Conservation (phyloP, 2,888 invertebrate genomes). For the Rhamphomyia laevipes region DNA sequence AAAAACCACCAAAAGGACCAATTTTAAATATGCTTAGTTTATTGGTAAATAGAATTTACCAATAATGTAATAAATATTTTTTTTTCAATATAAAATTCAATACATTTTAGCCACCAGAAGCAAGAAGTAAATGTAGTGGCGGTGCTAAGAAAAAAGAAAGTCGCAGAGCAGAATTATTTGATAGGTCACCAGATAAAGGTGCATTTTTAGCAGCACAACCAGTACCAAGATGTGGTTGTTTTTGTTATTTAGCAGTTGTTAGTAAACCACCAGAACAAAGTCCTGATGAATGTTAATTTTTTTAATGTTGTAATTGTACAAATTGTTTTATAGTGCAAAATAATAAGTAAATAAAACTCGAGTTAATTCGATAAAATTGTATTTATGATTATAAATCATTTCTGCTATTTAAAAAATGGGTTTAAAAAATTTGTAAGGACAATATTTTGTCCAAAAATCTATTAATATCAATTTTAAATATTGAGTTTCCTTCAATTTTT, state of each 20-base stretch:
- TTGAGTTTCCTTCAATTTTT: too few species aligned
- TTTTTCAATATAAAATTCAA: not conserved
- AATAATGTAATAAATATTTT: not conserved
- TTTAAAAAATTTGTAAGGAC: too few species aligned
- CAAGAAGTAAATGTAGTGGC: too few species aligned
- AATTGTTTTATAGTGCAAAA: too few species aligned
- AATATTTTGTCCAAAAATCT: too few species aligned
- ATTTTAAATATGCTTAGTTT: conserved; percentile 37
- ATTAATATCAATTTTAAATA: too few species aligned
- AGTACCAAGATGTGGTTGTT: conserved; percentile 45
- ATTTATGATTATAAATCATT: too few species aligned
- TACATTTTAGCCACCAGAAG: not conserved
- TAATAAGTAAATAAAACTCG: too few species aligned
- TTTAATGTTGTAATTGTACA: too few species aligned
- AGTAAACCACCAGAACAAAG: conserved; percentile 21
- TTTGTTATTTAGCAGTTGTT: conserved; percentile 46
- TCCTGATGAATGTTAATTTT: too few species aligned
- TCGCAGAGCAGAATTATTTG: conserved; percentile 36
- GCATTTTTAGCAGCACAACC: conserved; percentile 45
- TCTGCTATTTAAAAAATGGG: too few species aligned
- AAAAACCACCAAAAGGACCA: conserved; percentile 39
- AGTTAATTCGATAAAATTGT: too few species aligned
- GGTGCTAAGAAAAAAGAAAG: not conserved
- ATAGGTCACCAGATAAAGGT: conserved; percentile 45
- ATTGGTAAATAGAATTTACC: conserved; percentile 26